A percentile compares a stretch with the other conserved stretches of the same genome.
These are phyloP conservation scores for Pristionchus mayeri DNA, from an alignment of 2,888 invertebrate genomes.

Conservation along the genomic window DNA sequence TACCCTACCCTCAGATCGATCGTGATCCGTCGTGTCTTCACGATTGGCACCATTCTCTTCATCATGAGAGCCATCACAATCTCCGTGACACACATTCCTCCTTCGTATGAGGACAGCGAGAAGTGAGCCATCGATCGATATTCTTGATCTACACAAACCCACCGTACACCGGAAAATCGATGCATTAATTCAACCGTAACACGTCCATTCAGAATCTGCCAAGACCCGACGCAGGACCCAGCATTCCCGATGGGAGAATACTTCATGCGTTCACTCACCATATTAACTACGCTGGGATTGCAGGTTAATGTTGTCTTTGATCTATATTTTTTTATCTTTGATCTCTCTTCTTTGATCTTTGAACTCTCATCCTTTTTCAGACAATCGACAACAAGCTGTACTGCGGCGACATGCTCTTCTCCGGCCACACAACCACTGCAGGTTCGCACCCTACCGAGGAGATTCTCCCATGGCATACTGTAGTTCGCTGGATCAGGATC, in stretches of 20 bases:
- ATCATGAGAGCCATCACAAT: slow-evolving; percentile 43
- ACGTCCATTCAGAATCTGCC: slow-evolving; percentile 17
- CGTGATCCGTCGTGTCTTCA: slow-evolving; percentile 33
- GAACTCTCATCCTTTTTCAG: neutral
- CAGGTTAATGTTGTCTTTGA: neutral
- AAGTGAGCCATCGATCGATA: neutral
- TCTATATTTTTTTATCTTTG: too few relatives aligned
- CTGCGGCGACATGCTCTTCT: slow-evolving; percentile 50
- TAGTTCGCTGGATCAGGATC: neutral
- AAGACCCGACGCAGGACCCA: slow-evolving; percentile 3
- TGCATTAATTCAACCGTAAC: neutral
- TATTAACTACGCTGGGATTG: neutral
- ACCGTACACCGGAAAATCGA: neutral
- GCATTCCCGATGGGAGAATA: neutral
- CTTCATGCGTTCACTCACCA: neutral
- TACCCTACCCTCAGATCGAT: slow-evolving; percentile 29
- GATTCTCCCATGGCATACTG: neutral
- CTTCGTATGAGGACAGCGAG: slow-evolving; percentile 30
- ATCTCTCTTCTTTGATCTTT: neutral
- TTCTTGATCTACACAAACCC: neutral
- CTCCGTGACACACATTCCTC: slow-evolving; percentile 43
- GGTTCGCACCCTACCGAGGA: neutral
- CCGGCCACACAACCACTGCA: slow-evolving; percentile 38
- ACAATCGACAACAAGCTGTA: slow-evolving; percentile 1
- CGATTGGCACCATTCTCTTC: slow-evolving; percentile 11